Conservation (phyloP, 2,888 invertebrate genomes). For the Hypomecis atomaria region DNA sequence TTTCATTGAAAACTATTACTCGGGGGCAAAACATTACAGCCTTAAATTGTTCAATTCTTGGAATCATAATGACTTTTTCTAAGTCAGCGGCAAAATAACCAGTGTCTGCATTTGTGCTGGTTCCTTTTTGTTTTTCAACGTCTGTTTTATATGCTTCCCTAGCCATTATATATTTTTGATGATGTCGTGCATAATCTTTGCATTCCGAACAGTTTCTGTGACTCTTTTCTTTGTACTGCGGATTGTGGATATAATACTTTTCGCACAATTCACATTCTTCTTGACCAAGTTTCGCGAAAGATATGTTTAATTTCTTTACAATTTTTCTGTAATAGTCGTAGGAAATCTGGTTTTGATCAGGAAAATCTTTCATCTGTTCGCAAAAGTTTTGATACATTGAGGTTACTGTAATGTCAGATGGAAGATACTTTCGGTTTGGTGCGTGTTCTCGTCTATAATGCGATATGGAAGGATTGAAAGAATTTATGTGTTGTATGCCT, state of each 20-base stretch:
- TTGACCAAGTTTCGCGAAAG: not conserved
- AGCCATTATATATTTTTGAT: not conserved
- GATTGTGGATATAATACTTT: not conserved
- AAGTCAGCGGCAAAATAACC: too few relatives aligned
- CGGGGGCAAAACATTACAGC: too few relatives aligned
- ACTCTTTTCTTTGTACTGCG: too few relatives aligned
- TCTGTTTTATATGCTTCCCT: not conserved
- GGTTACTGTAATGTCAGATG: too few relatives aligned
- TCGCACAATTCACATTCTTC: slow-evolving; percentile 1
- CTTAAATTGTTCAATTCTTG: not conserved
- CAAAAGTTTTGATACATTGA: too few relatives aligned
- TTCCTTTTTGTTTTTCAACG: not conserved
- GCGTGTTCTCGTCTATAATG: slow-evolving; percentile 1
- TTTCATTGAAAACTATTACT: not conserved
- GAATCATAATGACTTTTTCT: too few relatives aligned
- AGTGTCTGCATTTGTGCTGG: not conserved
- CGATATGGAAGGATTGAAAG: not conserved
- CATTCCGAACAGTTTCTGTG: not conserved
- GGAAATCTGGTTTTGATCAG: too few relatives aligned
- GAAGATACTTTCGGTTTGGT: not conserved
- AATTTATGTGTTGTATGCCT: too few relatives aligned
- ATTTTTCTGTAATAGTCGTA: slow-evolving; percentile 1
- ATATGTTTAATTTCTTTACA: not conserved
- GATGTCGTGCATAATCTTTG: not conserved
- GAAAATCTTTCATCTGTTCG: too few relatives aligned